Conservation (phyloP, 2,113 vertebrate species). For the Crotalus helleri region DNA sequence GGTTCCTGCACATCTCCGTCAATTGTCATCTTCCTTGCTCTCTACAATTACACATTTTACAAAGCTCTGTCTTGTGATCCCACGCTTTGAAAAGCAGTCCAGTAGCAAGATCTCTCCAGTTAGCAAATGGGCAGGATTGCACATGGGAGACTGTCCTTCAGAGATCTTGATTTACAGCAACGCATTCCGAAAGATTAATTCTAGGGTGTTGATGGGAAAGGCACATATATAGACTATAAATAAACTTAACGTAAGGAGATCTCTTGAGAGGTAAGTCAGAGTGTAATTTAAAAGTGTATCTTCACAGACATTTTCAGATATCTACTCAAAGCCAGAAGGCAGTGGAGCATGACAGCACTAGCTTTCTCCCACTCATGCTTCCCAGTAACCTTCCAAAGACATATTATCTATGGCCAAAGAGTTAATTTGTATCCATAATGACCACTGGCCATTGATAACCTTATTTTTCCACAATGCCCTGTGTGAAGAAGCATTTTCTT, state of each 20-base stretch:
- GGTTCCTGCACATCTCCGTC: too few relatives aligned
- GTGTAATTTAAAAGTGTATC: too few relatives aligned
- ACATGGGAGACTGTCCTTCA: neutral
- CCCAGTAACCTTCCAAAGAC: neutral
- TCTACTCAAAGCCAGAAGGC: too few relatives aligned
- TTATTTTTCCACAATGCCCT: neutral
- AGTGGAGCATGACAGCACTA: neutral
- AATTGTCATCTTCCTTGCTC: too few relatives aligned
- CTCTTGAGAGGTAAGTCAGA: too few relatives aligned
- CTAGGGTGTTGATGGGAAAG: neutral
- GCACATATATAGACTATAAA: neutral
- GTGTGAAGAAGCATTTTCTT: neutral
- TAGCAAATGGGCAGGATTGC: neutral
- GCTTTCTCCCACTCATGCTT: neutral
- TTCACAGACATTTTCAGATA: neutral
- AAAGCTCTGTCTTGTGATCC: neutral
- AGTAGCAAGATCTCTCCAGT: neutral
- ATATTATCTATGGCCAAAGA: neutral
- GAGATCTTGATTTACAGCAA: neutral
- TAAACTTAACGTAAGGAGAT: neutral
- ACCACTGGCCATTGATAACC: neutral
- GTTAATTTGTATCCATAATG: neutral
- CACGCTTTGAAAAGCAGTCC: neutral
- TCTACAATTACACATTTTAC: too few relatives aligned
- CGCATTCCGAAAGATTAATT: neutral